phyloP scores from a whole-genome alignment of 2,113 vertebrate species.

The Poecile atricapillus region DNA sequence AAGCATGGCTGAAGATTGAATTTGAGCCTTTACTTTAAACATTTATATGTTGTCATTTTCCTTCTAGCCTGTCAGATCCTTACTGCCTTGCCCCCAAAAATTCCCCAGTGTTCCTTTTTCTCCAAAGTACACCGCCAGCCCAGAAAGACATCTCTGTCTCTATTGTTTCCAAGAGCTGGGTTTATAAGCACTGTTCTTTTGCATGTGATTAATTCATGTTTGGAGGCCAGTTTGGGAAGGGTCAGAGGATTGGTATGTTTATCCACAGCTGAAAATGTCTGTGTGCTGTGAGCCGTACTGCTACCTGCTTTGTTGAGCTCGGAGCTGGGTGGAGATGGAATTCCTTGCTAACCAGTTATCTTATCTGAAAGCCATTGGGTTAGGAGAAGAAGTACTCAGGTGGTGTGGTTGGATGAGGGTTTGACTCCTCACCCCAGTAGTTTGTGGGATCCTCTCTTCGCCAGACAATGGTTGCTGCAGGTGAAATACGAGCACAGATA shows the following conservation, averaged over 20 bases:
- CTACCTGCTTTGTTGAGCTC: background rate
- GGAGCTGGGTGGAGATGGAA: background rate
- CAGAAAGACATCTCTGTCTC: background rate
- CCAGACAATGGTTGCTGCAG: background rate
- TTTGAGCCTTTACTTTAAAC: background rate
- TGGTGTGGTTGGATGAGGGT: background rate
- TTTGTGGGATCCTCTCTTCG: background rate
- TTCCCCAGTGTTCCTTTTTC: background rate
- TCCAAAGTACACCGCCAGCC: background rate
- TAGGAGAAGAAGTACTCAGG: background rate
- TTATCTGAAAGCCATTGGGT: conserved; percentile 3
- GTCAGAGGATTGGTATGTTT: background rate
- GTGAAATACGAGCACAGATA: background rate
- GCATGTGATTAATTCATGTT: background rate
- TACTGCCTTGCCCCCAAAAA: background rate
- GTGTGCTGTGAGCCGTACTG: background rate
- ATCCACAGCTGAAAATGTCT: background rate
- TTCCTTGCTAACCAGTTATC: background rate
- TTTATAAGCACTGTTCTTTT: background rate
- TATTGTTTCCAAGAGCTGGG: background rate
- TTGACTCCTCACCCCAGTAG: background rate
- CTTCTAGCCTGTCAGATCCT: background rate
- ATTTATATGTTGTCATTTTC: accelerated
- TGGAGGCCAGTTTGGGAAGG: background rate
- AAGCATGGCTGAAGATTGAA: background rate